Evolutionary conservation across 1,140 invertebrate genomes (phyloP), one percentile per base, ranked within the genome.

Genomic region (Protaetia brevitarsis): DNA sequence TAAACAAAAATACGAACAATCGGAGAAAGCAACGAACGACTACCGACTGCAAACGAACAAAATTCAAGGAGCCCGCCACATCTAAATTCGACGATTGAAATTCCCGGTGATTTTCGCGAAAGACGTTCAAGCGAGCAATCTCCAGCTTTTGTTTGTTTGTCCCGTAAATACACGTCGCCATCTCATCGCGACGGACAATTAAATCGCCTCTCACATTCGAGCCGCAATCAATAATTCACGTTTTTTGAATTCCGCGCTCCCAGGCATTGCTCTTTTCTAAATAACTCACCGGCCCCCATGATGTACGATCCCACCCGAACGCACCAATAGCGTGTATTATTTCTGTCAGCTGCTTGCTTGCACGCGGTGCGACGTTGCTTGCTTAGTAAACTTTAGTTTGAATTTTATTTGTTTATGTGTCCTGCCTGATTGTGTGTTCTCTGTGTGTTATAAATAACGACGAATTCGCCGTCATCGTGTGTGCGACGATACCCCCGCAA

Each of bases 261-360:
- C 16, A 27, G 59, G 56, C 68, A 68, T 63, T 72, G 67, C 69
- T 59, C 66, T 66, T 69, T 72, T 70, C 68, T 31, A 45, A 29
- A 63, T 59, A 63, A 21, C 64, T 62, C 70, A 68, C 69, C 73
- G 60, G 73, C 70, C 8, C 65, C 19, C 69, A 68, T 26, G 37
- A 37, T 6, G 16, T 11, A 28, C 72, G 71, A 63, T 37, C 13
- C 27, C 60, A 66, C 31, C 66, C 68, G 67, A 71, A 67, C 68
- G 41, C 45, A 36, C 61, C 68, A 70, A 68, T 66, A 68, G 65
- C 68, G 69, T 68, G 62, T 68, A 64, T 59, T 65, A 70, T 72
- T 73, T 72, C 74, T 74, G 74, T 76, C 74, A 74, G 72, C 74
- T 76, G 74, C 74, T 76, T 72, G 74, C 74, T 74, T 74, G 68